Conservation (phyloP, 2,888 invertebrate species). For the Oscheius onirici region DNA sequence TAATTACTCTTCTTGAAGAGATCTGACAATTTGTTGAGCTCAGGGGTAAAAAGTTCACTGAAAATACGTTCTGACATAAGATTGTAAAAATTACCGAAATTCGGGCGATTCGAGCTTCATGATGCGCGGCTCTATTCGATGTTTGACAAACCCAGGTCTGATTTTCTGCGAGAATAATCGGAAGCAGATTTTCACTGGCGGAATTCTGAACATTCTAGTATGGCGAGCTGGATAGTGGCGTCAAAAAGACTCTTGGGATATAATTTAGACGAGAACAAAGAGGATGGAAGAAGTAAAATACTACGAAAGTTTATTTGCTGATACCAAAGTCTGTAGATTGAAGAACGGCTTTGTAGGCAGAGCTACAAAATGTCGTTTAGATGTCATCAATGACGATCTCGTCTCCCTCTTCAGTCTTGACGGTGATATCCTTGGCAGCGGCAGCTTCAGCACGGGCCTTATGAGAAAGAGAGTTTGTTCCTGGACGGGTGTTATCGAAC, state of each 20-base stretch:
- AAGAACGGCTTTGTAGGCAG: no score
- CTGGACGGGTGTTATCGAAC: slow-evolving; percentile 38
- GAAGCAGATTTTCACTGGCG: no score
- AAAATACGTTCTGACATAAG: slow-evolving; percentile 23
- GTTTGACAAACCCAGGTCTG: slow-evolving; percentile 1
- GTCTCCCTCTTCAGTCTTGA: slow-evolving; percentile 58
- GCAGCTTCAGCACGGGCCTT: slow-evolving; percentile 13
- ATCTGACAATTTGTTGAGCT: slow-evolving; percentile 80
- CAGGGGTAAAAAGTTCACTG: slow-evolving; percentile 83
- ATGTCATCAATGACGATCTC: slow-evolving; percentile 68
- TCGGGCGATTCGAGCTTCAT: slow-evolving; percentile 29
- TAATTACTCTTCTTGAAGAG: slow-evolving; percentile 79
- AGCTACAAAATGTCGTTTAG: slow-evolving; percentile 36
- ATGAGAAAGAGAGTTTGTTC: slow-evolving; percentile 17
- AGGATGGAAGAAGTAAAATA: not conserved
- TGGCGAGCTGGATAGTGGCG: no score
- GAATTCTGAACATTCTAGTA: no score
- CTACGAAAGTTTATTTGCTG: not conserved
- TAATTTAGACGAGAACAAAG: not conserved
- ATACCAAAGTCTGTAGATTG: not conserved
- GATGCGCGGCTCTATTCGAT: not conserved
- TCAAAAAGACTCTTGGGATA: no score
- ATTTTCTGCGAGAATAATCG: not conserved
- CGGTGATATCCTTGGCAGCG: slow-evolving; percentile 35
- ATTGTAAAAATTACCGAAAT: slow-evolving; percentile 1